Evolutionary conservation across 2,797 vertebrate genomes (phyloP), one percentile per base, ranked within the genome.

Genomic region (Tarsius wallacei): DNA sequence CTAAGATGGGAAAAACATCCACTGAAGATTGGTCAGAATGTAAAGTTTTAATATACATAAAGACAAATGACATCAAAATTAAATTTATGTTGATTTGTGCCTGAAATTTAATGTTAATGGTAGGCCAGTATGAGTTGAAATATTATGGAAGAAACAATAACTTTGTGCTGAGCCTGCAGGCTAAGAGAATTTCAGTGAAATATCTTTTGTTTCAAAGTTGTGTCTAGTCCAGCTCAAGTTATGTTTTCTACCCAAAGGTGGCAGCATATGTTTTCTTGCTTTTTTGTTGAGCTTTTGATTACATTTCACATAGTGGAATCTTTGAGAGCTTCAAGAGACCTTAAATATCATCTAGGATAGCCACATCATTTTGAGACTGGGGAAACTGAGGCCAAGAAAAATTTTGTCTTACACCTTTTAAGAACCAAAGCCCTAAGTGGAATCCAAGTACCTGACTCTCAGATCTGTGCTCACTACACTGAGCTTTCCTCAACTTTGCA

Each of bases 221-320:
- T 70, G 36, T 31, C 19, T 59, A 33, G 61, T 73, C 28, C 63
- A 90, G 87, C 21, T 95, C 66, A 97, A 96, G 74, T 92, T 95
- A 36, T 17, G 19, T 17, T 80, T 93, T 96, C 88, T 21, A 84
- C 86, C 95, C 87, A 97, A 87, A 97, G 97, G 96, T 95, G 97
- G 91, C 97, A 98, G 96, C 96, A 97, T 47, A 22, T 1, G 31
- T 81, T 84, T 36, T 94, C 11, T 31, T 87, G 81, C 93, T 96
- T 93, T 42, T 88, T 80, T 33, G 51, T 19, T 90, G 33, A 12
- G 17, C 28, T 88, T 93, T 64, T 36, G 77, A 93, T 26, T 84
- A 59, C 53, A 47, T 90, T 93, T 51, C 76, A 87, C 10, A 21
- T 6, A 57, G 61, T 17, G 51, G 61, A 93, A 26, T 63, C 82